Percentiles rank a stretch among this genome's conserved stretches.
phyloP scores from a whole-genome alignment of 2,888 invertebrate genomes.

The Adelognathus sp. region DNA sequence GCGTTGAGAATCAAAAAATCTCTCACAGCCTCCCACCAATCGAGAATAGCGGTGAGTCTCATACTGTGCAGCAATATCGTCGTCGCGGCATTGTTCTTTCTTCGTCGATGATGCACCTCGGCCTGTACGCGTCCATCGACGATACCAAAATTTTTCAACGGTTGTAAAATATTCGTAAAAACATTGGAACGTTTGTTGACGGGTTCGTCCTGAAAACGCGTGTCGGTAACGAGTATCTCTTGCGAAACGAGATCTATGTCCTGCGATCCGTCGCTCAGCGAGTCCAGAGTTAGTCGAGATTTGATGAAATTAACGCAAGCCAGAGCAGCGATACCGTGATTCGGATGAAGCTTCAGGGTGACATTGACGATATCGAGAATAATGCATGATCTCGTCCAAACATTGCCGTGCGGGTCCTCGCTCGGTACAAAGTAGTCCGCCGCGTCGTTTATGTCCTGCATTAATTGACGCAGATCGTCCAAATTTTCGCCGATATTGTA shows the following conservation, averaged over 20 bases:
- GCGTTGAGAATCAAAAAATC: slow-evolving; percentile 87
- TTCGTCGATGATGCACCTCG: slow-evolving; percentile 88
- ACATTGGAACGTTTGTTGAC: slow-evolving; percentile 90
- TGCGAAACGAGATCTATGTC: slow-evolving; percentile 96
- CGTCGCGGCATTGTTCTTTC: slow-evolving; percentile 88
- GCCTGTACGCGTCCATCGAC: slow-evolving; percentile 86
- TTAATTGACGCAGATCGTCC: slow-evolving; percentile 83
- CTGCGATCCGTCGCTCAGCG: slow-evolving; percentile 93
- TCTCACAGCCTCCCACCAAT: slow-evolving; percentile 94
- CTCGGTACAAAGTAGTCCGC: slow-evolving; percentile 63
- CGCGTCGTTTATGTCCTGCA: slow-evolving; percentile 71
- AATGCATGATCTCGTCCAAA: slow-evolving; percentile 91
- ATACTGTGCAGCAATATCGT: slow-evolving; percentile 96
- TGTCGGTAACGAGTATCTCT: slow-evolving; percentile 92
- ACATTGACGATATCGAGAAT: slow-evolving; percentile 94
- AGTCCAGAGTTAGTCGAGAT: slow-evolving; percentile 92
- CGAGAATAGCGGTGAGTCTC: slow-evolving; percentile 95
- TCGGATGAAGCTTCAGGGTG: slow-evolving; percentile 87
- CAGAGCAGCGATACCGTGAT: slow-evolving; percentile 84
- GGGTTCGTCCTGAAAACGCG: slow-evolving; percentile 86
- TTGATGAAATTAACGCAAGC: slow-evolving; percentile 96
- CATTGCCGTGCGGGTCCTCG: slow-evolving; percentile 76
- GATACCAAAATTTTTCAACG: slow-evolving; percentile 83
- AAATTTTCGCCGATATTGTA: slow-evolving; percentile 95
- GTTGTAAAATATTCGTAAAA: slow-evolving; percentile 94